Conservation (phyloP, 2,797 vertebrate genomes). For the Acomys russatus region DNA sequence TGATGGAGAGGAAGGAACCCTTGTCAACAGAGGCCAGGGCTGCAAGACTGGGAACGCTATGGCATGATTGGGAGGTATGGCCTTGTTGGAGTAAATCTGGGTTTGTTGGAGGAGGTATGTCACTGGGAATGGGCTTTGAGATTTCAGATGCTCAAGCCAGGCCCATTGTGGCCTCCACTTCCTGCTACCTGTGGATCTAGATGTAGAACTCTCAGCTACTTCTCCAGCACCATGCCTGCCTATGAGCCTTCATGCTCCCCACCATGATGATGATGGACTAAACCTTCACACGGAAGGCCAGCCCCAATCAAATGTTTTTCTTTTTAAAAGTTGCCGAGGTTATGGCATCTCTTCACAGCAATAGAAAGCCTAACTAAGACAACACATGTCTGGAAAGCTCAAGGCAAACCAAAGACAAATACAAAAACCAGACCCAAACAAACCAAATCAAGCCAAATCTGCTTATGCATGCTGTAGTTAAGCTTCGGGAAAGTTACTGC, state of each 20-base stretch:
- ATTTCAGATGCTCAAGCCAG: neutral
- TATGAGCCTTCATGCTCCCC: neutral
- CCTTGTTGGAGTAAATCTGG: neutral
- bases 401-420: neutral
- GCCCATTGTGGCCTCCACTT: neutral
- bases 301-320: neutral
- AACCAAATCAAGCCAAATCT: neutral
- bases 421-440: neutral
- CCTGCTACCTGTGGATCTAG: neutral
- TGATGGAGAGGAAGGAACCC: neutral
- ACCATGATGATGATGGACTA: neutral
- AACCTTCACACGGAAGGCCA: neutral
- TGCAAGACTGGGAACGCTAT: neutral
- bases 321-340: neutral
- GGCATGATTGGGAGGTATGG: neutral
- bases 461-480: neutral
- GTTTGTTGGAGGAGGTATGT: neutral
- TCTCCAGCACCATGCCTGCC: neutral
- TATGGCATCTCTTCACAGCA: neutral
- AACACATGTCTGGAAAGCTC: neutral
- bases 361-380: neutral
- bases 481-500: neutral
- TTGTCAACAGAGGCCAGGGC: neutral
- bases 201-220: neutral
- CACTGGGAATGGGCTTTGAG: neutral